Evolutionary conservation across 2,113 vertebrate genomes (phyloP), one percentile per base, ranked within the genome.

Genomic region (Catagonus wagneri): DNA sequence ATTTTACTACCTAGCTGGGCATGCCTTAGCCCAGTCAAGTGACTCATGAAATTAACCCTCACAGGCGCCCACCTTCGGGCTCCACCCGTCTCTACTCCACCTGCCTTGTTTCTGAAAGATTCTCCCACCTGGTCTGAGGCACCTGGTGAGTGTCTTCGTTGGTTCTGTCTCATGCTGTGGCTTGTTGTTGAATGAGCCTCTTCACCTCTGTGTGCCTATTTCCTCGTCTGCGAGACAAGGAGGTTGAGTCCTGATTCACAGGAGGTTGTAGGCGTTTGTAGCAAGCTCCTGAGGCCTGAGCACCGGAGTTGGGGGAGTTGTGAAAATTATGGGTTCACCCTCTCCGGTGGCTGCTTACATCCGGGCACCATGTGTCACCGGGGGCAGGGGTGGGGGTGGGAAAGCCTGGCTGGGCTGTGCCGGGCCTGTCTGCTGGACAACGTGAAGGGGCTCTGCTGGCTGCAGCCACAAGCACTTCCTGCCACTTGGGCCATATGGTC

Each of bases 351-450:
- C 61, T 29, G n/a, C 29, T 39, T 68, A 56, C 54, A 17, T 54
- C 69, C 12, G 52, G 83, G 66, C 50, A 19, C 69, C 15, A 1
- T 2, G 12, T 27, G 25, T 69, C 15, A 13, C 34, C n/a, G 63
- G 61, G 32, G 4, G 44, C 5, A 8, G 44, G 44, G 44, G 44
- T 44, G 44, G 78, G 52, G 34, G 7, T 15, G 8, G 63, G 63
- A 34, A 54, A 7, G 56, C 29, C 58, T 63, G 56, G 27, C 32
- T 25, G 75, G n/a, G 39, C 71, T 66, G 39, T 7, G 50, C 16
- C 32, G 11, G 65, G n/a, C 27, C n/a, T 8, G 12, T 2, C 2
- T 11, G 1, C 60, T 3, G 13, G 44, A 22, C 20, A 4, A 17
- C 11, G 3, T 1, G 12, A 16, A 39, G 34, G 50, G 15, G 11